phyloP scores from a whole-genome alignment of 2,888 invertebrate genomes.

The Himalopsyche tibetana region DNA sequence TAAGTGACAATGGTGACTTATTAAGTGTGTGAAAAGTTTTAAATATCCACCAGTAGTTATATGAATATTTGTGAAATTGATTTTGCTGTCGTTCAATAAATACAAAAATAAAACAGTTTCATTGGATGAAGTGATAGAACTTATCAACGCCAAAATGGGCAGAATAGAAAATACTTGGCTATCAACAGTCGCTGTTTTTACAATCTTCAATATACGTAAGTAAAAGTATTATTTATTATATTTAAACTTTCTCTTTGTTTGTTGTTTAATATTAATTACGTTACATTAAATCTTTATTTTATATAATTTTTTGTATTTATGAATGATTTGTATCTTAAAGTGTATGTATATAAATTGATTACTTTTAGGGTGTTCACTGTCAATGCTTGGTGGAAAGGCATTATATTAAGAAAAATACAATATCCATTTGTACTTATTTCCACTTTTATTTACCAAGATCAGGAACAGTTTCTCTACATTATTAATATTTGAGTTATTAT shows the following conservation, averaged over 20 bases:
- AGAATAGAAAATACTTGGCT: not conserved
- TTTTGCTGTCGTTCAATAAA: not conserved
- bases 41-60: not conserved
- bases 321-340: not conserved
- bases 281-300: too few relatives aligned
- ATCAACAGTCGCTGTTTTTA: constrained; percentile 37
- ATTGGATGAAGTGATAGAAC: constrained; percentile 8
- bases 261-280: not conserved
- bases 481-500: too few relatives aligned
- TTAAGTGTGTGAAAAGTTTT: not conserved
- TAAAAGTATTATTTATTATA: constrained; percentile 40
- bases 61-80: not conserved
- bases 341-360: too few relatives aligned
- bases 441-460: too few relatives aligned
- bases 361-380: too few relatives aligned
- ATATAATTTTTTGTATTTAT: not conserved
- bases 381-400: too few relatives aligned
- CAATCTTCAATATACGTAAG: constrained; percentile 37
- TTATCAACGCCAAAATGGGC: not conserved
- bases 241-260: not conserved
- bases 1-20: not conserved
- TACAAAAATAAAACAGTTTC: not conserved
- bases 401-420: too few relatives aligned
- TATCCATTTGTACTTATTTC: too few relatives aligned
- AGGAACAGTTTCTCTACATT: too few relatives aligned